Conservation (phyloP, 2,113 vertebrate species). For the Psilopogon haemacephalus region DNA sequence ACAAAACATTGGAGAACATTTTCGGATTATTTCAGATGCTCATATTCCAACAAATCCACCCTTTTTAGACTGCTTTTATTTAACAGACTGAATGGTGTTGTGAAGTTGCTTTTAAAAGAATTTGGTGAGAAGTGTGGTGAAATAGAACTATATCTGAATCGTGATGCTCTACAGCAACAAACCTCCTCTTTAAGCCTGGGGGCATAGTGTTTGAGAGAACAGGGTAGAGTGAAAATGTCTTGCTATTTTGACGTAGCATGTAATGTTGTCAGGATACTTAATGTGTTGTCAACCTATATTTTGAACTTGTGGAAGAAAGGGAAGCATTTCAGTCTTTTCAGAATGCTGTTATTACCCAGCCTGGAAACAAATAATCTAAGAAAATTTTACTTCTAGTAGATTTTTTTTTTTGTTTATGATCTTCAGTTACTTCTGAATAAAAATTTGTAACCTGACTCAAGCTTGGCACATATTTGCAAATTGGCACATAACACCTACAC, state of each 20-base stretch:
- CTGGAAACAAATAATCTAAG: not conserved
- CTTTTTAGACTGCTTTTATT: not conserved
- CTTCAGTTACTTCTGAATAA: not conserved
- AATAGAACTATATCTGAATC: not conserved
- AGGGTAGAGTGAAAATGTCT: not conserved
- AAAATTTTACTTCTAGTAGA: not conserved
- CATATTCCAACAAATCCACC: not conserved
- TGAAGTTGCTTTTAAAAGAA: constrained; percentile 12
- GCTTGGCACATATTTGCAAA: not conserved
- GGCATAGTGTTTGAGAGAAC: not conserved
- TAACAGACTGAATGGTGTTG: not conserved
- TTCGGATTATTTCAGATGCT: not conserved
- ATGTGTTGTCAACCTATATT: not conserved
- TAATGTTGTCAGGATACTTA: not conserved
- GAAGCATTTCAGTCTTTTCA: not conserved
- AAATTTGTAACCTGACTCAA: not conserved
- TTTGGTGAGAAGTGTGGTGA: not conserved
- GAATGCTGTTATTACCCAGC: not conserved
- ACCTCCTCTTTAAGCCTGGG: not conserved
- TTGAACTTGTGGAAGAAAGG: not conserved
- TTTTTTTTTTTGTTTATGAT: not conserved
- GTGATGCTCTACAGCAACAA: not conserved
- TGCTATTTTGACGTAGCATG: not conserved
- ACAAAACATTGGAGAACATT: not conserved
- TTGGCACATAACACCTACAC: not conserved